A percentile compares a stretch with the other conserved stretches of the same genome.
Evolutionary conservation across 2,888 invertebrate species (phyloP).

Genomic region (Saturnia pavonia): DNA sequence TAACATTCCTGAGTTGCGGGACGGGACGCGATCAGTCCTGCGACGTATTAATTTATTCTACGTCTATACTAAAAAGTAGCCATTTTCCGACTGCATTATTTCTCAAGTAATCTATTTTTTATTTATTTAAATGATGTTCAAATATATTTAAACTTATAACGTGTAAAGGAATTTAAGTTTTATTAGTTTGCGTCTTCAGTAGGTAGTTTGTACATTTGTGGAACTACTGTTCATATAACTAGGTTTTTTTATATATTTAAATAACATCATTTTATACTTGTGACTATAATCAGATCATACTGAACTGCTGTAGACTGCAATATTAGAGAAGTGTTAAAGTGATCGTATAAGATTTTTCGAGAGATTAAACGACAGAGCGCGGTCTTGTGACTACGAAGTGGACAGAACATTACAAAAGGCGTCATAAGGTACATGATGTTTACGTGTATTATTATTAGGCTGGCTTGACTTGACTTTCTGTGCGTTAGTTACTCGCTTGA

Average conservation of each 20-base stretch:
- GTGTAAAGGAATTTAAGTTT: background rate
- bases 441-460: background rate
- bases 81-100: background rate
- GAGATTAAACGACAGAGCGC: background rate
- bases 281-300: background rate
- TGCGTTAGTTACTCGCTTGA: background rate
- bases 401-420: background rate
- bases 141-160: background rate
- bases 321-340: background rate
- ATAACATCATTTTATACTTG: background rate
- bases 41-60: background rate
- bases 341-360: background rate
- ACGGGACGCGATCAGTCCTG: background rate
- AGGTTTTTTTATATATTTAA: background rate
- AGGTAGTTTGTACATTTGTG: too few relatives aligned
- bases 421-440: background rate
- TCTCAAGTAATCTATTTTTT: background rate
- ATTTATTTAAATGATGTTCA: background rate
- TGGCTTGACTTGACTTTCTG: background rate
- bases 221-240: background rate
- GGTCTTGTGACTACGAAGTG: background rate
- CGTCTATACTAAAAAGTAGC: background rate
- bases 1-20: background rate
- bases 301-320: background rate
- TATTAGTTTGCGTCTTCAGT: background rate